These are phyloP conservation scores for Polyommatus iphigenia DNA, from an alignment of 2,888 invertebrate species.

Conservation along the genomic window DNA sequence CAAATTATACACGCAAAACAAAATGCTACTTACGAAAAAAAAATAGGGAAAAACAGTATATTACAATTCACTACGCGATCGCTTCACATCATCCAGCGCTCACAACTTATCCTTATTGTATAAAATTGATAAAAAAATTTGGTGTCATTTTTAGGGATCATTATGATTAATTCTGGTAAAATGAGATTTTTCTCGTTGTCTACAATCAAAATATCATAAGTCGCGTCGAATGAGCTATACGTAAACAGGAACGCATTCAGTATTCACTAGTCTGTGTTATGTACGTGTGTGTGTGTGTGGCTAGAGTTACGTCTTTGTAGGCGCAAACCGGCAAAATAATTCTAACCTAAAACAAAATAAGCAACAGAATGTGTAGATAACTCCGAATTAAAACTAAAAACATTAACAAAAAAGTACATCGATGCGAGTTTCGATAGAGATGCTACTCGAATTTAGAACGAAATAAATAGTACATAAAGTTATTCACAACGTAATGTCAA, in stretches of 20 bases:
- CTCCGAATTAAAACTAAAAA: slow-evolving; percentile 62
- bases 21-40: slow-evolving; percentile 65
- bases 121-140: slow-evolving; percentile 62
- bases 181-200: slow-evolving; percentile 33
- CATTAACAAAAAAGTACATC: slow-evolving; percentile 67
- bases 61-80: slow-evolving; percentile 75
- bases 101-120: slow-evolving; percentile 53
- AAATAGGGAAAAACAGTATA: slow-evolving; percentile 67
- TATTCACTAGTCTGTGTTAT: slow-evolving; percentile 17
- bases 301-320: slow-evolving; percentile 21
- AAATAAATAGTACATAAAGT: slow-evolving; percentile 43
- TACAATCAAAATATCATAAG: slow-evolving; percentile 21
- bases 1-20: slow-evolving; percentile 78
- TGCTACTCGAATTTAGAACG: slow-evolving; percentile 48
- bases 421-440: slow-evolving; percentile 65
- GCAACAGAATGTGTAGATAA: slow-evolving; percentile 60
- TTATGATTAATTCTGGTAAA: slow-evolving; percentile 50
- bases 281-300: neutral
- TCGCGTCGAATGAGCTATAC: slow-evolving; percentile 22
- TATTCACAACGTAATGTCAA: slow-evolving; percentile 43
- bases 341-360: slow-evolving; percentile 52
- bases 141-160: slow-evolving; percentile 69
- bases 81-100: slow-evolving; percentile 58
- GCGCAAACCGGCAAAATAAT: slow-evolving; percentile 31
- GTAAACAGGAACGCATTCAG: slow-evolving; percentile 29